A percentile compares a stretch with the other conserved stretches of the same genome.
Conservation (phyloP, 2,113 vertebrate species). For the Corythornis madagascariensis region DNA sequence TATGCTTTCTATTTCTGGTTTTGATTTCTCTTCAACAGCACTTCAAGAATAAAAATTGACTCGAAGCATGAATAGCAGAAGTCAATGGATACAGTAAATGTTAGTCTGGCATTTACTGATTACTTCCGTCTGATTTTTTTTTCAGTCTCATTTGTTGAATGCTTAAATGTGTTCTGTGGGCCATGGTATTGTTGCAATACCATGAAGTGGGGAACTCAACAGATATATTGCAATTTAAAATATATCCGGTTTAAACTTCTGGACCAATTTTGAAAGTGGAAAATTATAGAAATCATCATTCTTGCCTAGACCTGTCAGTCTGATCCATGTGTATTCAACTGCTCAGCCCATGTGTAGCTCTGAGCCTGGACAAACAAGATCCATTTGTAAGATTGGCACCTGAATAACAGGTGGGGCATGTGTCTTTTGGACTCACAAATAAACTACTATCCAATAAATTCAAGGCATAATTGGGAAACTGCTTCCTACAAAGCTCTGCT, state of each 20-base stretch:
- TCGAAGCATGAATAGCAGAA: conserved; percentile 49
- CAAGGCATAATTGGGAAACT: accelerated
- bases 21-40: conserved; percentile 59
- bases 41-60: conserved; percentile 62
- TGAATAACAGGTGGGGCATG: neutral
- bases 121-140: conserved; percentile 36
- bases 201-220: conserved; percentile 10
- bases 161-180: neutral
- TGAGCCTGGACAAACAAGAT: neutral
- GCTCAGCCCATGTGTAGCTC: neutral
- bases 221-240: neutral
- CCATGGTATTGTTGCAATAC: conserved; percentile 25
- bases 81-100: conserved; percentile 44
- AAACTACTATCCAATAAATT: neutral
- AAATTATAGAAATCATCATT: neutral
- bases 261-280: neutral
- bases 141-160: neutral
- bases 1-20: conserved; percentile 55
- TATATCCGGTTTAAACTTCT: neutral
- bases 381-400: neutral
- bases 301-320: neutral
- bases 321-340: accelerated
- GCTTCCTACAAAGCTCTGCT: neutral
- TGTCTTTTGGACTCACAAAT: neutral
- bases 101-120: conserved; percentile 60